Evolutionary conservation across 2,888 invertebrate genomes (phyloP).

Genomic region (Morpho deidamia): DNA sequence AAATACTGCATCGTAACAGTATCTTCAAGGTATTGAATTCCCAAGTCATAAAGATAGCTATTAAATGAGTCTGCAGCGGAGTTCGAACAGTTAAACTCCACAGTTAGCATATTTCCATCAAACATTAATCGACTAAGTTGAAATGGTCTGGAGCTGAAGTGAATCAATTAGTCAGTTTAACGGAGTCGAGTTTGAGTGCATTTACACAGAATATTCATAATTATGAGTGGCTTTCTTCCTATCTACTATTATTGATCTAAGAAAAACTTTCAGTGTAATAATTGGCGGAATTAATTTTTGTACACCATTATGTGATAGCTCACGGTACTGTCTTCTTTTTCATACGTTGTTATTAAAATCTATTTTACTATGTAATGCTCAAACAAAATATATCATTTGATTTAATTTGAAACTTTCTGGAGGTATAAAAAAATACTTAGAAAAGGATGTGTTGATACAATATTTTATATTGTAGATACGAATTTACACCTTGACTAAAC

Average conservation of each 20-base stretch:
- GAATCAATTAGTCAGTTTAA: constrained; percentile 7
- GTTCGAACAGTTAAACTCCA: background rate
- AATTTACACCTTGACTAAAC: background rate
- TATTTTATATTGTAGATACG: too few relatives aligned
- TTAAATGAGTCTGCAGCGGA: background rate
- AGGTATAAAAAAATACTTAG: too few relatives aligned
- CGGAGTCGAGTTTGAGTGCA: background rate
- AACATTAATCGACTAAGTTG: constrained; percentile 17
- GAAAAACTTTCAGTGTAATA: too few relatives aligned
- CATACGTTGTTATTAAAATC: too few relatives aligned
- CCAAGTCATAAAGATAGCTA: background rate
- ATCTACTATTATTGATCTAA: background rate
- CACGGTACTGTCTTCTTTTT: too few relatives aligned
- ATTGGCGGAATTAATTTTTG: background rate
- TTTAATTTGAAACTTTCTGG: background rate
- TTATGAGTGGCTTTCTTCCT: background rate
- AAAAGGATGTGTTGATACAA: too few relatives aligned
- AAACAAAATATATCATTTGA: too few relatives aligned
- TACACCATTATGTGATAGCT: background rate
- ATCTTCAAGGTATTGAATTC: background rate
- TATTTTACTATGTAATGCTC: too few relatives aligned
- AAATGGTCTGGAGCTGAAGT: constrained; percentile 5
- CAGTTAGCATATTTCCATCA: constrained; percentile 12
- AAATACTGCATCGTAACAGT: too few relatives aligned
- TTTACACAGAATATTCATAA: constrained; percentile 2